Percentiles rank a stretch among this genome's conserved stretches.
Evolutionary conservation across 2,888 invertebrate species (phyloP).

Genomic region (Coenonympha arcania): DNA sequence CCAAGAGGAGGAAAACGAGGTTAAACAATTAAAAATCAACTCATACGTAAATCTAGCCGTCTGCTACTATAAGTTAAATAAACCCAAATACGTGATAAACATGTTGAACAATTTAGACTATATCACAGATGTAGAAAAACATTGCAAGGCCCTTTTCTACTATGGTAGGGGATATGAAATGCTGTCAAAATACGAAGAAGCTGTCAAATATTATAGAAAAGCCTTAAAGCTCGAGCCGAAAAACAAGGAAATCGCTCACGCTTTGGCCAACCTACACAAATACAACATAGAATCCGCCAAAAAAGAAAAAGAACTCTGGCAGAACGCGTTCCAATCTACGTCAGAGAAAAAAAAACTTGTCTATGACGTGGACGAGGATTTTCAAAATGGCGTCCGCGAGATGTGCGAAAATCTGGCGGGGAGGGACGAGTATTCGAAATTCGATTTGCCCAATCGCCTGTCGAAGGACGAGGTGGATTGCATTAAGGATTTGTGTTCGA

Average conservation of each 20-base stretch:
- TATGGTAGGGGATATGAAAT: constrained; percentile 51
- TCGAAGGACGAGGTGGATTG: constrained; percentile 46
- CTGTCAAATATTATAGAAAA: constrained; percentile 51
- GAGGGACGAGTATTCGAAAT: constrained; percentile 44
- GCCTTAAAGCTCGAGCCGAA: constrained; percentile 60
- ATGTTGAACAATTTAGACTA: constrained; percentile 55
- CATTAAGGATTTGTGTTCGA: constrained; percentile 42
- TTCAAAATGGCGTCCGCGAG: constrained; percentile 45
- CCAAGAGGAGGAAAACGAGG: constrained; percentile 36
- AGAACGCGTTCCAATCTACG: constrained; percentile 42
- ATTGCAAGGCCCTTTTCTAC: constrained; percentile 59
- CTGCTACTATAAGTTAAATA: constrained; percentile 54
- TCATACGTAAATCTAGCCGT: constrained; percentile 55
- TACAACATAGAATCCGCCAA: constrained; percentile 36
- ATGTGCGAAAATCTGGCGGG: constrained; percentile 55
- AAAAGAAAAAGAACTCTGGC: constrained; percentile 54
- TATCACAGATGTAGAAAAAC: constrained; percentile 45
- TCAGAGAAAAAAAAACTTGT: constrained; percentile 31
- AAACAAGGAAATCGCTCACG: constrained; percentile 56
- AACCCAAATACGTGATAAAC: constrained; percentile 50
- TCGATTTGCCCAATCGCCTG: constrained; percentile 51
- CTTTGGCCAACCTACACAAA: constrained; percentile 44
- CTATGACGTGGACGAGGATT: constrained; percentile 52
- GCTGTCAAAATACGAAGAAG: constrained; percentile 46
- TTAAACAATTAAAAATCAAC: constrained; percentile 46